Percentiles rank a stretch among this genome's conserved stretches.
Evolutionary conservation across 2,113 vertebrate genomes (phyloP).

Genomic region (Marcusenius ussheri): DNA sequence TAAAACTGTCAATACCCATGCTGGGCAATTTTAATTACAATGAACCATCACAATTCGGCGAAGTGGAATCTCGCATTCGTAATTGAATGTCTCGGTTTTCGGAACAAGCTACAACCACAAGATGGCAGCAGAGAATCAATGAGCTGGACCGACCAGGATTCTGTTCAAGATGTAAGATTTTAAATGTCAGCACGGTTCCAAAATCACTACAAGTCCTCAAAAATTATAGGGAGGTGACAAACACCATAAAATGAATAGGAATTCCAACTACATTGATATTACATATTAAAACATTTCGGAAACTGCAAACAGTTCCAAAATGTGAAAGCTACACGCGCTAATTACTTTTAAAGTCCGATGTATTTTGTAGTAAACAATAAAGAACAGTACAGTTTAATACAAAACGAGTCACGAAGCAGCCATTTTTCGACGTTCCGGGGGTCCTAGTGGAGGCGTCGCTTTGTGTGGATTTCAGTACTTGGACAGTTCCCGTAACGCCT

Average conservation of each 20-base stretch:
- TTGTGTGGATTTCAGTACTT: constrained; percentile 29
- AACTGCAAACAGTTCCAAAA: background rate
- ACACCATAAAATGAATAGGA: background rate
- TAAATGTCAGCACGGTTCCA: background rate
- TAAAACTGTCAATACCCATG: background rate
- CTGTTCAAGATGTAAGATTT: background rate
- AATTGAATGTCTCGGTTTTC: background rate
- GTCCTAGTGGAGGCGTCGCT: background rate
- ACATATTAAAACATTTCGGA: background rate
- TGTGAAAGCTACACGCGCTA: background rate
- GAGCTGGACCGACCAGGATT: background rate
- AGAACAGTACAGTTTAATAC: background rate
- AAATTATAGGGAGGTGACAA: background rate
- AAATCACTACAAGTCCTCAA: background rate
- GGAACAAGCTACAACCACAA: constrained; percentile 40
- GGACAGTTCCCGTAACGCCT: constrained; percentile 36
- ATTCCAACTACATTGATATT: background rate
- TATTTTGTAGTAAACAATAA: background rate
- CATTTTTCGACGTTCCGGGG: background rate
- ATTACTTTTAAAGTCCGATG: background rate
- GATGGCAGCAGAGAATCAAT: constrained; percentile 59
- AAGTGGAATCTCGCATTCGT: background rate
- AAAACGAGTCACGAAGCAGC: background rate
- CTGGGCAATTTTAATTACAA: background rate
- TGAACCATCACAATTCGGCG: background rate